Evolutionary conservation across 2,113 vertebrate genomes (phyloP).

Genomic region (Gopherus flavomarginatus): DNA sequence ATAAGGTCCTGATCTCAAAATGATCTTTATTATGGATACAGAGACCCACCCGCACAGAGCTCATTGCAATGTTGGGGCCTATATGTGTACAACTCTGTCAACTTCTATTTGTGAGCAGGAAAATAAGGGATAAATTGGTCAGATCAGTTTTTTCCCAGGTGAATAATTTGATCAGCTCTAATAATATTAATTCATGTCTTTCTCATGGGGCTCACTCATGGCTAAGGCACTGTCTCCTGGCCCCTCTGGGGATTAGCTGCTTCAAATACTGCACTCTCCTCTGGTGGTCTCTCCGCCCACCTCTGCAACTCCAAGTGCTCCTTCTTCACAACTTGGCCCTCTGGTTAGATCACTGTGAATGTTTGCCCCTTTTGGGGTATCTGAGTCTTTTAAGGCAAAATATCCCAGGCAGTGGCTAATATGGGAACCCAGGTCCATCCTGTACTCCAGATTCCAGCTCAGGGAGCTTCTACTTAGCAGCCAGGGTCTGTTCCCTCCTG

Average conservation of each 20-base stretch:
- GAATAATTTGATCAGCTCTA: background rate
- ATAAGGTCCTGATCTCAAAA: background rate
- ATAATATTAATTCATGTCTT: background rate
- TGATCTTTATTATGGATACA: background rate
- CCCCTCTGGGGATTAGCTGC: background rate
- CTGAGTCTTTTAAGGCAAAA: background rate
- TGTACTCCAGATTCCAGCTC: background rate
- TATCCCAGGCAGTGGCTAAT: background rate
- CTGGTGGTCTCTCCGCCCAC: background rate
- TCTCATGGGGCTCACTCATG: background rate
- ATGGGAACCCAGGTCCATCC: too few species aligned
- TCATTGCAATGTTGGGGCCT: background rate
- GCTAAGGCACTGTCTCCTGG: background rate
- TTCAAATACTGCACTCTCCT: background rate
- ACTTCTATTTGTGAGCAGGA: background rate
- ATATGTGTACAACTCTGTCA: background rate
- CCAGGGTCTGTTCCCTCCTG: background rate
- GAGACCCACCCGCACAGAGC: background rate
- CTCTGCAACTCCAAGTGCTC: background rate
- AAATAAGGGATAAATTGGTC: background rate
- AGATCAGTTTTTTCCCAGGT: background rate
- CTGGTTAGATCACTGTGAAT: background rate
- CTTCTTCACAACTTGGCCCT: background rate
- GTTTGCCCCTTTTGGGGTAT: background rate
- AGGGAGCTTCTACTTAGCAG: background rate